Evolutionary conservation across 2,888 invertebrate species (phyloP).

Genomic region (Pandemis corylana): DNA sequence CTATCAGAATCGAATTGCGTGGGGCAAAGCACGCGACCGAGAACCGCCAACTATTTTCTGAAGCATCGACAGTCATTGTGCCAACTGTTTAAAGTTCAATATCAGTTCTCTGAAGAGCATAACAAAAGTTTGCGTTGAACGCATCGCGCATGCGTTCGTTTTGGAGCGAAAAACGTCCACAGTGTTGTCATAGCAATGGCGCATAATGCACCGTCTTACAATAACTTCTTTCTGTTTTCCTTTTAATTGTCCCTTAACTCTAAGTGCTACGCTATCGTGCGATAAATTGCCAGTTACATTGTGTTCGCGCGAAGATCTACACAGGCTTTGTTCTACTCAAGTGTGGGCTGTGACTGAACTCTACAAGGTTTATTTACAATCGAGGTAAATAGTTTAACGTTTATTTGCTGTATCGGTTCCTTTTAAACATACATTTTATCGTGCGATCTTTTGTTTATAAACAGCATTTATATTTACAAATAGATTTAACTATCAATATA

Average conservation of each 20-base stretch:
- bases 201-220: constrained; percentile 61
- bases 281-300: constrained; percentile 53
- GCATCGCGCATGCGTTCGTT: constrained; percentile 76
- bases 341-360: constrained; percentile 61
- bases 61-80: constrained; percentile 40
- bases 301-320: constrained; percentile 48
- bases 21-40: constrained; percentile 69
- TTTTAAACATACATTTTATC: constrained; percentile 44
- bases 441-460: constrained; percentile 36
- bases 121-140: constrained; percentile 42
- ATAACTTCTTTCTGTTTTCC: constrained; percentile 30
- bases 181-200: constrained; percentile 73
- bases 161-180: constrained; percentile 80
- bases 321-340: constrained; percentile 57
- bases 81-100: constrained; percentile 49
- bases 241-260: constrained; percentile 43
- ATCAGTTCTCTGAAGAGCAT: constrained; percentile 44
- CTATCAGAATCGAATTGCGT: constrained; percentile 65
- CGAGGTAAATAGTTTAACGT: constrained; percentile 49
- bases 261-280: constrained; percentile 54
- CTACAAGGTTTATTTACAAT: constrained; percentile 55
- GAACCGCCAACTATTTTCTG: constrained; percentile 38
- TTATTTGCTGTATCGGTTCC: constrained; percentile 43
- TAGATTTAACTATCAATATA: neutral
- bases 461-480: neutral